These are phyloP conservation scores for Microctonus aethiopoides DNA, from an alignment of 2,888 invertebrate genomes.

Conservation along the genomic window DNA sequence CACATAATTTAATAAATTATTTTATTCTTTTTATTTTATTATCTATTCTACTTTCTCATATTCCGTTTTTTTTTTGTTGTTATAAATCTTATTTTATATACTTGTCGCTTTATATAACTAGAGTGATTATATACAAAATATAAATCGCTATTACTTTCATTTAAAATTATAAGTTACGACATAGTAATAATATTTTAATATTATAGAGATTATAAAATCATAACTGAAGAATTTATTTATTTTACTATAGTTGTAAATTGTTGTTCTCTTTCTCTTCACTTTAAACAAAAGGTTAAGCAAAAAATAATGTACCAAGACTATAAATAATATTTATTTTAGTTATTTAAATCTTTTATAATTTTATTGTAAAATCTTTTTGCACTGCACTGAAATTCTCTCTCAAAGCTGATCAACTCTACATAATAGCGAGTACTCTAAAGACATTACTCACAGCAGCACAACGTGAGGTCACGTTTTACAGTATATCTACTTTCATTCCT, in stretches of 20 bases:
- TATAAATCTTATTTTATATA: not conserved
- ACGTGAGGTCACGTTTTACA: constrained; percentile 58
- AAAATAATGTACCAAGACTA: not conserved
- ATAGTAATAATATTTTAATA: not conserved
- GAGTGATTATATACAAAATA: not conserved
- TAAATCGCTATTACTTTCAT: not conserved
- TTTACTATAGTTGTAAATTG: not conserved
- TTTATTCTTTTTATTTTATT: no score
- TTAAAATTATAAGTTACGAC: not conserved
- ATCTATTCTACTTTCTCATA: no score
- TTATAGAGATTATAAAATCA: not conserved
- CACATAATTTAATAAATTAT: not conserved
- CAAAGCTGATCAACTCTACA: constrained; percentile 11
- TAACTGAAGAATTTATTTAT: not conserved
- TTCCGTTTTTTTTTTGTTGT: no score
- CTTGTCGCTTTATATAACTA: not conserved
- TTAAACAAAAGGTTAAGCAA: not conserved
- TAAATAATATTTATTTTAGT: not conserved
- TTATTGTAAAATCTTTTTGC: not conserved
- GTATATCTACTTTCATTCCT: constrained; percentile 57
- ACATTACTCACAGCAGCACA: constrained; percentile 47
- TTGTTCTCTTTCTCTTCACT: not conserved
- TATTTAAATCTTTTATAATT: not conserved
- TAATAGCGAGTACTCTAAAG: constrained; percentile 26
- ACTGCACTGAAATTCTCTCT: not conserved